Base-by-base conservation (phyloP, 2,113 vertebrate species). In the Melozone crissalis region DNA sequence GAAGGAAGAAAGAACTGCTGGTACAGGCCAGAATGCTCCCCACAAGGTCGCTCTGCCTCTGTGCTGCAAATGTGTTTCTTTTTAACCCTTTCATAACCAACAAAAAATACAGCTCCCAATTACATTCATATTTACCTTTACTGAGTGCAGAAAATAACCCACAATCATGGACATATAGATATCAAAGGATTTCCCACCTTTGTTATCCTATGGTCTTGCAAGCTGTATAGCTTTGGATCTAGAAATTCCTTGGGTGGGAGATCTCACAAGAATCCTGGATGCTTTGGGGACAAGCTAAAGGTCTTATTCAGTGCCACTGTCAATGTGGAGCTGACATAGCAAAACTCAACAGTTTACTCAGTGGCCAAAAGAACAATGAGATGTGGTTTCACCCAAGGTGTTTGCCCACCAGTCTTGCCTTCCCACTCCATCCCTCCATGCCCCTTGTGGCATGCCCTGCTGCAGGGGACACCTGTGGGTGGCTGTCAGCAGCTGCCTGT, bases 41-140 rank as follows among this genome's bases (percentile, higher is more conserved):
- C 24, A 16, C 96, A 98, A 98, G 97, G 96, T 97, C 94, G 1
- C 89, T 94, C 85, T 79, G 73, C 58, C 87, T 95, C 94, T 58
- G 41, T 78, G 81, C 83, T 80, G 79, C 24, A 87, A 93, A 77
- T 39, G 43, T 81, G 82, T 78, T 92, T 84, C 85, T 71, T 73
- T 93, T 97, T 98, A 97, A 97, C 94, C 65, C 95, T 88, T 96
- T 94, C 49, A 21, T n/a, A 80, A 81, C 22, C 73, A 67, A 59
- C 47, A 58, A 87, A 85, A 74, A 55, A 11, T 30, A 22, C 22
- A 47, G 3, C 19, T 87, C 27, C 16, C 5, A 59, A 78, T 58
- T 54, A 10, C 20, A 55, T 59, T 19, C 15, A 23, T 73, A 59
- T 73, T 90, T 85, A 47, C 21, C 22, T 26, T 67, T 76, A 66